A percentile compares a stretch with the other conserved stretches of the same genome.
phyloP scores from a whole-genome alignment of 1,140 invertebrate species.

The Drosophila cardini region DNA sequence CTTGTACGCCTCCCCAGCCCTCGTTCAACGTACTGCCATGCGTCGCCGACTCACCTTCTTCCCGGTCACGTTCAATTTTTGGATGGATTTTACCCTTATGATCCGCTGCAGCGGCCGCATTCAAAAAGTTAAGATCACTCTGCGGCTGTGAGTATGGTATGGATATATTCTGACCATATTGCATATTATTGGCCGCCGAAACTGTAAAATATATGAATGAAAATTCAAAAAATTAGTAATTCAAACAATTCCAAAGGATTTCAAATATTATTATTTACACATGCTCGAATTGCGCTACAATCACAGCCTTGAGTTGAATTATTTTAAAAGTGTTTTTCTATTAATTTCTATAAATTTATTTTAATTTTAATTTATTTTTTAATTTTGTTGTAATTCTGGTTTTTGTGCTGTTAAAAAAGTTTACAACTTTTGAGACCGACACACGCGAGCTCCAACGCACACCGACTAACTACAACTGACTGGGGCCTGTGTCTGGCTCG shows the following conservation, averaged over 20 bases:
- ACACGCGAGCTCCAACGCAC: slow-evolving; percentile 61
- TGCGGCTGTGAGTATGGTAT: slow-evolving; percentile 84
- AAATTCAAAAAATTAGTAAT: slow-evolving; percentile 19
- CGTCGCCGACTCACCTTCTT: slow-evolving; percentile 82
- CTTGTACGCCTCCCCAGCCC: slow-evolving; percentile 2
- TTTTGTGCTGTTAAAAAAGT: slow-evolving; percentile 20
- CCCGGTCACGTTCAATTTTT: slow-evolving; percentile 84
- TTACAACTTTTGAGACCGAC: slow-evolving; percentile 36
- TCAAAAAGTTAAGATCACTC: slow-evolving; percentile 84
- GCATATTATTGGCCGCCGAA: slow-evolving; percentile 84
- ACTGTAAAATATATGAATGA: slow-evolving; percentile 58
- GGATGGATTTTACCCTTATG: slow-evolving; percentile 85
- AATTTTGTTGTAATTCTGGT: not conserved
- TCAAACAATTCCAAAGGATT: not conserved
- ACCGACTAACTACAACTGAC: slow-evolving; percentile 79
- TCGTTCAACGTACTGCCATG: slow-evolving; percentile 20
- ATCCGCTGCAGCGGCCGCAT: slow-evolving; percentile 78
- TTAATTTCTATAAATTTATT: slow-evolving; percentile 14
- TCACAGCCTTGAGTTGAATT: slow-evolving; percentile 42
- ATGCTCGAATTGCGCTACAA: slow-evolving; percentile 51
- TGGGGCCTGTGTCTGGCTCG: slow-evolving; percentile 44
- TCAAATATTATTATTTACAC: slow-evolving; percentile 40
- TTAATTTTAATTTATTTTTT: slow-evolving; percentile 30
- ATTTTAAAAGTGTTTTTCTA: slow-evolving; percentile 21
- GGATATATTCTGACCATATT: slow-evolving; percentile 85